phyloP scores from a whole-genome alignment of 2,888 invertebrate species.

The Drosophila algonquin region DNA sequence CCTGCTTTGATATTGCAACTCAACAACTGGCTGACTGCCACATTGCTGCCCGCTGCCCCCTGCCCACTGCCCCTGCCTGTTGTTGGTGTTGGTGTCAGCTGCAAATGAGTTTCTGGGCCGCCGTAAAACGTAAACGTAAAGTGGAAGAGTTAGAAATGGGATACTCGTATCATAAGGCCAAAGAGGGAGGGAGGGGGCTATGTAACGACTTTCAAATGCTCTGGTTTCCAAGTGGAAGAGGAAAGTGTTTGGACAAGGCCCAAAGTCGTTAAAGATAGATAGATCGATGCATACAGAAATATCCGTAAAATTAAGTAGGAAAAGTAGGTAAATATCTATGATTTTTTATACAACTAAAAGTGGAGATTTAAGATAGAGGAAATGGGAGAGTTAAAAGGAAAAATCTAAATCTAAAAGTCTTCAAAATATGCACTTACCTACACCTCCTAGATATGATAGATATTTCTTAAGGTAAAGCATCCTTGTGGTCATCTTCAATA shows the following conservation, averaged over 20 bases:
- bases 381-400: no score
- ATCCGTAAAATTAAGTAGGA: neutral
- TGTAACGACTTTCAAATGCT: constrained; percentile 7
- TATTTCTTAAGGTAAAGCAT: no score
- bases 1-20: constrained; percentile 27
- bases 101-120: constrained; percentile 70
- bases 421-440: no score
- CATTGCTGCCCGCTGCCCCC: neutral
- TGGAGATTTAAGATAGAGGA: no score
- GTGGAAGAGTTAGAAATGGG: constrained; percentile 28
- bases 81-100: constrained; percentile 61
- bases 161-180: neutral
- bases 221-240: neutral
- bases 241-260: neutral
- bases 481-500: no score
- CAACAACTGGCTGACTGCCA: constrained; percentile 25
- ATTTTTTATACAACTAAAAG: no score
- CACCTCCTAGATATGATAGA: no score
- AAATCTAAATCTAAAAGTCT: no score
- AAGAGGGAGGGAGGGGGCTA: neutral
- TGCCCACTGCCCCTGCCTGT: constrained; percentile 29
- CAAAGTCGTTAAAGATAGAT: neutral
- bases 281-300: neutral
- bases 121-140: constrained; percentile 20
- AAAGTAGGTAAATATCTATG: no score